Evolutionary conservation across 1,140 invertebrate species (phyloP), one percentile per base, ranked within the genome.

Genomic region (Melanaphis sacchari): DNA sequence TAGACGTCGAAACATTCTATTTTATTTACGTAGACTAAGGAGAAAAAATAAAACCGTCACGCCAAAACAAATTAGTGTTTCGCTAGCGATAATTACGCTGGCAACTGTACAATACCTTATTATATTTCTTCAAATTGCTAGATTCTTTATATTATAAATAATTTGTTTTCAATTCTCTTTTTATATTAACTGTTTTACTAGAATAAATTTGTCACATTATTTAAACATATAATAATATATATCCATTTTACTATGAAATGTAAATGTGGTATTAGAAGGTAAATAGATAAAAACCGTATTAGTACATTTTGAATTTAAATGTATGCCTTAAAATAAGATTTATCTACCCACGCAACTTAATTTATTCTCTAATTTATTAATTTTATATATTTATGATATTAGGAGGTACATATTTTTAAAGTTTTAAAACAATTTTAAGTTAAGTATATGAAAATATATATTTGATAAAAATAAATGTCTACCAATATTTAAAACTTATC

Each of bases 11-110:
- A 90, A 90, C 88, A 59, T 90, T 90, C 49, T 41, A n/a, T 66
- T 90, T 90, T 66, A 90, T 66, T 90, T 59, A 40, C 89, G 89
- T 31, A 90, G 54, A 59, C 38, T 31, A 4, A 40, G 52, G 21
- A 43, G 36, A 90, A 90, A 90, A 90, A 90, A 90, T 90, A 59
- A 90, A 90, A 90, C 52, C 88, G 49, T 90, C 52, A 90, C 49
- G 36, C 49, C 38, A 90, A 90, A 90, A 90, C 52, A 66, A 90
- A 90, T 90, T 90, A 90, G 89, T 66, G 89, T 66, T 90, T 59
- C 38, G 26, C 54, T 40, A 52, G 38, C 40, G 54, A 66, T 90
- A 66, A 90, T 66, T 66, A 66, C 36, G 31, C 54, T 66, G 26
- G 38, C 49, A 15, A 41, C 36, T 40, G 84, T 41, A 85, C 84